A percentile compares a stretch with the other conserved stretches of the same genome.
phyloP scores from a whole-genome alignment of 2,888 invertebrate species.

The Clepsis dumicolana region DNA sequence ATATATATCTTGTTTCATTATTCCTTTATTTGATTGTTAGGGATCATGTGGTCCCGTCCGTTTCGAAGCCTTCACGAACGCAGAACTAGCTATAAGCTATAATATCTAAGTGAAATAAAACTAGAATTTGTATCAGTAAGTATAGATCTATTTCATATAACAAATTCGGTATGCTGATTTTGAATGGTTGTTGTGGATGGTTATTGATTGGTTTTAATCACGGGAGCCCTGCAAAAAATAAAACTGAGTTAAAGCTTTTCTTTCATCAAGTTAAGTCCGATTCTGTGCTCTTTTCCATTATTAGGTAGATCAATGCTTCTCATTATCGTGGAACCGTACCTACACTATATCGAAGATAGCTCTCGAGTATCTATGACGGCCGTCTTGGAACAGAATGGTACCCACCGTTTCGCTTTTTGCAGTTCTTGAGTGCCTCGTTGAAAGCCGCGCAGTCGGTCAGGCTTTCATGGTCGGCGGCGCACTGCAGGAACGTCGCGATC shows the following conservation, averaged over 20 bases:
- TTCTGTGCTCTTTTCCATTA: too few relatives aligned
- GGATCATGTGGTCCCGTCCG: not conserved
- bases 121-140: not conserved
- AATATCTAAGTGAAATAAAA: not conserved
- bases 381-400: too few relatives aligned
- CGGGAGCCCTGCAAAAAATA: conserved; percentile 31
- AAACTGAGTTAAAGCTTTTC: too few relatives aligned
- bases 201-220: conserved; percentile 6
- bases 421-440: conserved; percentile 95
- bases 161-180: not conserved
- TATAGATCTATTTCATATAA: not conserved
- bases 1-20: conserved; percentile 55
- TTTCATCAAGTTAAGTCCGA: too few relatives aligned
- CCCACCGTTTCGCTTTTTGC: conserved; percentile 90
- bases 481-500: conserved; percentile 95
- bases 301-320: too few relatives aligned
- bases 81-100: not conserved
- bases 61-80: not conserved
- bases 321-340: too few relatives aligned
- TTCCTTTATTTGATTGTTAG: not conserved
- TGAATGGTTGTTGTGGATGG: not conserved
- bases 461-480: conserved; percentile 93
- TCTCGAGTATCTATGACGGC: too few relatives aligned
- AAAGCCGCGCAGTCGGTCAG: conserved; percentile 95
- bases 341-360: too few relatives aligned